Conservation (phyloP, 2,113 vertebrate genomes). For the Ciconia boyciana region DNA sequence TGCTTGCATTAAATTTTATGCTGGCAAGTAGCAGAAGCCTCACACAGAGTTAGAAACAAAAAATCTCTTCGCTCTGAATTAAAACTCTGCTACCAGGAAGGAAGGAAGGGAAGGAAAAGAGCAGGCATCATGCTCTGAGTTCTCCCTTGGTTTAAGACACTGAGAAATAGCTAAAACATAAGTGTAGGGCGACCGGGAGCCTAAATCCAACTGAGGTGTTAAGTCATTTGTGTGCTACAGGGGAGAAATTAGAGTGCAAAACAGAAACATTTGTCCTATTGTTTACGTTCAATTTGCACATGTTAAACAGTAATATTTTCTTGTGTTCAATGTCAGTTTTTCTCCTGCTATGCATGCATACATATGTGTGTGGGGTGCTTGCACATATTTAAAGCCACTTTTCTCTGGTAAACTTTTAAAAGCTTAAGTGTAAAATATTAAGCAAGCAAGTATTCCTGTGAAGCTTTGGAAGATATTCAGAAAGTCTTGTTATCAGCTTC, state of each 20-base stretch:
- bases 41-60: background rate
- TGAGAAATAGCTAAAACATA: background rate
- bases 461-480: conserved; percentile 68
- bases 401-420: conserved; percentile 51
- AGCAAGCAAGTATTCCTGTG: conserved; percentile 53
- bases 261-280: background rate
- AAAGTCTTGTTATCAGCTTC: conserved; percentile 68
- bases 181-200: background rate
- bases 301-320: conserved; percentile 37
- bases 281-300: background rate
- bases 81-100: background rate
- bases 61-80: background rate
- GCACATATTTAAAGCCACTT: conserved; percentile 1
- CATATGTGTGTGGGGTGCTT: background rate
- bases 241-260: background rate
- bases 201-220: background rate
- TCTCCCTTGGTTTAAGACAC: background rate
- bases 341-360: background rate
- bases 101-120: background rate
- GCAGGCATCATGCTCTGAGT: background rate
- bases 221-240: background rate
- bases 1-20: background rate
- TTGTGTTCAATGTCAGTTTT: background rate
- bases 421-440: conserved; percentile 42
- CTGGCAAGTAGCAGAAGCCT: background rate